phyloP scores from a whole-genome alignment of 1,140 invertebrate genomes.

The Ceratosolen fusciceps region DNA sequence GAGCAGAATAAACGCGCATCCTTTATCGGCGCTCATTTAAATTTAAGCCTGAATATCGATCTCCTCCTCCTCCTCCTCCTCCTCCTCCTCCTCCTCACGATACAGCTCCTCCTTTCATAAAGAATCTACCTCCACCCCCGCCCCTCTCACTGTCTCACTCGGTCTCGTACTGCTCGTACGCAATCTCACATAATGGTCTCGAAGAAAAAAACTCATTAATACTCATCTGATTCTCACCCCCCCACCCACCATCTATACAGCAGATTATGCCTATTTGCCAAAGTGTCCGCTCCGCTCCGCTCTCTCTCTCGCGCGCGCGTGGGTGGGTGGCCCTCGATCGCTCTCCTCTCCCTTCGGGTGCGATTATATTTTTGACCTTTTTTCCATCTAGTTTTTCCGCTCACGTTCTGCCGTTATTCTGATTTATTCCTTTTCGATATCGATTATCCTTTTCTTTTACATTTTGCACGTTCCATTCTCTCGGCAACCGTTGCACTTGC shows the following conservation, averaged over 20 bases:
- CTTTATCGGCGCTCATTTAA: slow-evolving; percentile 69
- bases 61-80: slow-evolving; percentile 47
- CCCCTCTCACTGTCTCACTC: neutral
- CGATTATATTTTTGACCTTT: slow-evolving; percentile 42
- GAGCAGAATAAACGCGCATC: slow-evolving; percentile 19
- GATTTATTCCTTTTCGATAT: slow-evolving; percentile 47
- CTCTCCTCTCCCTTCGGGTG: neutral
- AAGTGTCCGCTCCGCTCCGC: too few relatives aligned
- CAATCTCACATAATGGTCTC: slow-evolving; percentile 59
- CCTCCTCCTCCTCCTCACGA: neutral
- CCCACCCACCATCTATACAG: too few relatives aligned
- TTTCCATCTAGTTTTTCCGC: slow-evolving; percentile 28
- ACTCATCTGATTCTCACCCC: slow-evolving; percentile 60
- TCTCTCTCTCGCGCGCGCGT: too few relatives aligned
- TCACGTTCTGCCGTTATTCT: slow-evolving; percentile 42
- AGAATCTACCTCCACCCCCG: neutral
- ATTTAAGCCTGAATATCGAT: slow-evolving; percentile 68
- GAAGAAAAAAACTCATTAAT: slow-evolving; percentile 73
- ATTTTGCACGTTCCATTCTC: neutral
- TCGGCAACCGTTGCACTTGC: too few relatives aligned
- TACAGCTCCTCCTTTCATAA: neutral
- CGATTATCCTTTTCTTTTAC: slow-evolving; percentile 29
- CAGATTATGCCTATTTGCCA: too few relatives aligned
- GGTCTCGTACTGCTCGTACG: slow-evolving; percentile 54
- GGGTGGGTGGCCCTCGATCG: neutral